phyloP scores from a whole-genome alignment of 2,797 vertebrate species.

The Perodicticus potto region DNA sequence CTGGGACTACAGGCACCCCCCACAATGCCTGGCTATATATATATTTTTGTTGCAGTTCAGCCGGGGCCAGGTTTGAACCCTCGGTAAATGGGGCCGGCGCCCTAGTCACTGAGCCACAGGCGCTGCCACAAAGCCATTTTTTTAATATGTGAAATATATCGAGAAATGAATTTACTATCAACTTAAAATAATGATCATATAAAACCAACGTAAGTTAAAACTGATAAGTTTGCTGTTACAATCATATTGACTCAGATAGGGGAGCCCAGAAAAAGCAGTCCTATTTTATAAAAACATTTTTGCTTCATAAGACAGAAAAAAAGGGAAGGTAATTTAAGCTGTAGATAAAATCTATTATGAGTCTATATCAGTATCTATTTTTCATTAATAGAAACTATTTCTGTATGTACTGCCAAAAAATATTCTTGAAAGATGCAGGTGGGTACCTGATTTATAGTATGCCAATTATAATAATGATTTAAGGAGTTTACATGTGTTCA shows the following conservation, averaged over 20 bases:
- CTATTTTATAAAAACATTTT: background rate
- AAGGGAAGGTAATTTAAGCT: background rate
- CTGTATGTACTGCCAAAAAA: background rate
- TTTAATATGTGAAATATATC: background rate
- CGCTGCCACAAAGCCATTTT: background rate
- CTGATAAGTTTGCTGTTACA: background rate
- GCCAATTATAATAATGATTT: background rate
- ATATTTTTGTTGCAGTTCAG: too few relatives aligned
- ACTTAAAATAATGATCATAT: background rate
- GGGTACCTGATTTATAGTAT: background rate
- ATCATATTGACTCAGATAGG: background rate
- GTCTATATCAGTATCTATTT: background rate
- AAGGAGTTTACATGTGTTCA: background rate
- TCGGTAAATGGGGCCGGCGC: too few relatives aligned
- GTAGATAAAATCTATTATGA: background rate
- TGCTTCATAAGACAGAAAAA: background rate
- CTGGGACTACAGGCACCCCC: too few relatives aligned
- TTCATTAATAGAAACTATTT: background rate
- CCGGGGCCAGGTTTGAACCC: too few relatives aligned
- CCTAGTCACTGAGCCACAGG: too few relatives aligned
- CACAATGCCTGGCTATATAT: too few relatives aligned
- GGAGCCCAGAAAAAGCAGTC: background rate
- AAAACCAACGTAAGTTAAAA: slow-evolving; percentile 16
- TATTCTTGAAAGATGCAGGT: background rate
- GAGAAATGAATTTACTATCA: background rate